Evolutionary conservation across 2,888 invertebrate genomes (phyloP), one percentile per base, ranked within the genome.

Genomic region (Latrodectus elegans): DNA sequence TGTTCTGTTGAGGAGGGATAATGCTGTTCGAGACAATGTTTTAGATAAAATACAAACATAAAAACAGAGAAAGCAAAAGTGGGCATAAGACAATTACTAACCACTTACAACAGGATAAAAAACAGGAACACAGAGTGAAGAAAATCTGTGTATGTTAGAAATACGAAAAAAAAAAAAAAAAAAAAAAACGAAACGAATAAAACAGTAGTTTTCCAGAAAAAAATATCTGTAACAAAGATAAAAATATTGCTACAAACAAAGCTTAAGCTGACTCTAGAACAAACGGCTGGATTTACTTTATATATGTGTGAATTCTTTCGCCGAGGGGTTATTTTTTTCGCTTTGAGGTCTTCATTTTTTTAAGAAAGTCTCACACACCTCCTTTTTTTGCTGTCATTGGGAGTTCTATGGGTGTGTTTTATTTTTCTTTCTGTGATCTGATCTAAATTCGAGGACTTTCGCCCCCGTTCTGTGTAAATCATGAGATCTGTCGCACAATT

Each of bases 1-100:
- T 53, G 74, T 55, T 68, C 49, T 14, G 75, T 82, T 67, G 70
- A 81, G 65, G 64, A 49, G 17, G 12, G 22, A 26, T 60, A 74
- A 68, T 55, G 52, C 60, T 17, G 60, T 26, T 49, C 15, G 64
- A 15, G 73, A 26, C 26, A 8, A 38, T 10, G 67, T 38, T 22
- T 72, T 73, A 81, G 26, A 73, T 67, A 38, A 74, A 64, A 4
- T 8, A 80, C 15, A 53, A 67, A 64, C n/a, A 65, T 17, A 78
- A 73, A 68, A 82, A 52, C 38, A 60, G 15, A 60, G 60, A 26
- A 51, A 81, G 70, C 55, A 70, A 78, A 84, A 84, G 72, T 67
- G 78, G 72, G 77, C 72, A 78, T 78, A 84, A 84, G 84, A 65
- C 78, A 84, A 84, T 84, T 84, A 78, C 84, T 72, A 73, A 77